Percentiles rank a stretch among this genome's conserved stretches.
Evolutionary conservation across 2,888 invertebrate species (phyloP).

Genomic region (Limenitis camilla): DNA sequence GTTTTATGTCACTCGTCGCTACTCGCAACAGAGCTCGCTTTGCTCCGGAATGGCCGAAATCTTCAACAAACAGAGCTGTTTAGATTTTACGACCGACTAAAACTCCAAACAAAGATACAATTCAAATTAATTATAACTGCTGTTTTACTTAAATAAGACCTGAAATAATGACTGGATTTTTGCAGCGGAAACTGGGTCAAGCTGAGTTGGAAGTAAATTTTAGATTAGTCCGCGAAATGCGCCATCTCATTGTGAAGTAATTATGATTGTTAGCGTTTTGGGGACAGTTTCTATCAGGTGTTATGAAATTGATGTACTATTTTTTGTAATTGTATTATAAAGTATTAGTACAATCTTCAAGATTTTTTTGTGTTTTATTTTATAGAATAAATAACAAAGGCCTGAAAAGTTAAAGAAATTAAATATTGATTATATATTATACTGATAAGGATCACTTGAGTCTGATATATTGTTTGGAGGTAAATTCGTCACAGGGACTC

Average conservation of each 20-base stretch:
- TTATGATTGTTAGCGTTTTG: no score
- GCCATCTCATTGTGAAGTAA: conserved; percentile 13
- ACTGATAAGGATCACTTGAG: no score
- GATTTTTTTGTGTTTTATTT: no score
- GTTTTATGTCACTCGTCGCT: conserved; percentile 27
- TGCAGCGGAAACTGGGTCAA: conserved; percentile 10
- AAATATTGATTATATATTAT: no score
- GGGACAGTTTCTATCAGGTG: no score
- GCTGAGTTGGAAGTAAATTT: conserved; percentile 15
- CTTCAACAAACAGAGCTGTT: conserved; percentile 5
- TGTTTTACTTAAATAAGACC: conserved; percentile 8
- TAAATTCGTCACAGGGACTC: no score
- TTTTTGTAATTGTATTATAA: no score
- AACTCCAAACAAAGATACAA: conserved; percentile 1
- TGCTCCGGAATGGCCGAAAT: conserved; percentile 7
- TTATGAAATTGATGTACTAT: no score
- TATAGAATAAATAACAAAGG: no score
- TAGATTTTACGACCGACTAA: conserved; percentile 5
- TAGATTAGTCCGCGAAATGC: conserved; percentile 15
- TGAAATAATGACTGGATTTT: conserved; percentile 11
- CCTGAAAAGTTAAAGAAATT: no score
- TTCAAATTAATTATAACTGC: conserved; percentile 9
- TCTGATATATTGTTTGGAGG: no score
- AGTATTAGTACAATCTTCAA: no score
- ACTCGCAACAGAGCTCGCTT: neutral